Evolutionary conservation across 2,888 invertebrate species (phyloP).

Genomic region (Saturnia pavonia): DNA sequence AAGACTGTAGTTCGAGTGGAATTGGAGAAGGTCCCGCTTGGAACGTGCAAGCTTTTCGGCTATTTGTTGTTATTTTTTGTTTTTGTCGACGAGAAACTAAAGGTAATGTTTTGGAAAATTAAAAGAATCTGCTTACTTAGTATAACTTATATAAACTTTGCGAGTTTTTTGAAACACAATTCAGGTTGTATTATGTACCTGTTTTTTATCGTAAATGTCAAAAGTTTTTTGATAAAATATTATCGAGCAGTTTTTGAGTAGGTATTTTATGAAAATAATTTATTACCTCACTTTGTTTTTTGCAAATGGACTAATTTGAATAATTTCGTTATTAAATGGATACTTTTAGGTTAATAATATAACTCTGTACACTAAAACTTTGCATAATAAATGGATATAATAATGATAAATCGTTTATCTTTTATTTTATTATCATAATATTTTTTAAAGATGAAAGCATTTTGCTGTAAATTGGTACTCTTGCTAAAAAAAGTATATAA

Average conservation of each 20-base stretch:
- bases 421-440: not conserved
- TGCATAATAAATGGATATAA: not conserved
- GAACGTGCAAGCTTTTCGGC: conserved; percentile 57
- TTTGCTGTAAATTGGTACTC: not conserved
- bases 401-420: not conserved
- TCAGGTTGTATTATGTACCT: not conserved
- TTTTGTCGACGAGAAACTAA: conserved; percentile 23
- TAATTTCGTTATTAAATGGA: not conserved
- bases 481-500: conserved; percentile 7
- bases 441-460: not conserved
- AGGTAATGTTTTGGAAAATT: conserved; percentile 20
- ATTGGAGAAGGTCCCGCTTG: conserved; percentile 61
- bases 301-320: not conserved
- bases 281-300: not conserved
- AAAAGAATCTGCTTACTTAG: conserved; percentile 3
- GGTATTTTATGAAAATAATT: not conserved
- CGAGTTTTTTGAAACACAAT: not conserved
- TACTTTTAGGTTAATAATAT: not conserved
- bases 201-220: not conserved
- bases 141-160: not conserved
- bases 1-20: conserved; percentile 65
- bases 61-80: conserved; percentile 47
- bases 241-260: not conserved
- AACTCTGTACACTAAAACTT: not conserved
- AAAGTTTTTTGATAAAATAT: not conserved